Evolutionary conservation across 1,140 invertebrate species (phyloP), one percentile per base, ranked within the genome.

Genomic region (Oreohelix idahoensis): DNA sequence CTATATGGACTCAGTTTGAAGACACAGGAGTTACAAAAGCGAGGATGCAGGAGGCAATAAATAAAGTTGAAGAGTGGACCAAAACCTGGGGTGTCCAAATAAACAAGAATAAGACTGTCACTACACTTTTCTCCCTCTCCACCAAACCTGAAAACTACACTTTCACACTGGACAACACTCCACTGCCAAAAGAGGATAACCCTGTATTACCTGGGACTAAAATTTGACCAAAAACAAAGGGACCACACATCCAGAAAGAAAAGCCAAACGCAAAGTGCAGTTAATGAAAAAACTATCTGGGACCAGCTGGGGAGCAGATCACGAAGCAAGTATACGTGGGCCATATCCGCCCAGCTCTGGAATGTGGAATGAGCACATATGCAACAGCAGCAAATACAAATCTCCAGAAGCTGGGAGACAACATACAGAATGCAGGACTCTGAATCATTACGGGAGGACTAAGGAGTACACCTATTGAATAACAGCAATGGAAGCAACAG

Each of bases 141-240:
- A 45, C 53, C 53, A 58, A 58, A 58, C 26, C 53, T 58, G 53
- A 58, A 58, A 58, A 58, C 53, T 23, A 58, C 53, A 58, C 53
- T 58, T 20, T 58, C 23, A 58, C 53, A 58, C 53, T 58, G 53
- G 53, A 20, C 53, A 58, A 58, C 23, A 58, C 53, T 58, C 53
- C 23, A 15, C 53, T 23, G 53, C 53, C 53, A 15, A 20, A 23
- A 58, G 53, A 58, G 23, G 23, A 58, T 23, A 58, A 58, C 26
- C 23, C 10, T 58, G 26, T 58, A 4, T n/a, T 58, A 58, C 53
- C 15, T 58, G 53, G 53, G 23, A 23, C 53, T 15, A n/a, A 23
- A 58, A 15, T 58, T 58, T 58, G 10, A 58, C 53, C 10, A 58
- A 20, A 58, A 20, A 58, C 10, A 15, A 5, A 58, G 53, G 53